phyloP scores from a whole-genome alignment of 1,140 invertebrate genomes.

The Cotesia typhae region DNA sequence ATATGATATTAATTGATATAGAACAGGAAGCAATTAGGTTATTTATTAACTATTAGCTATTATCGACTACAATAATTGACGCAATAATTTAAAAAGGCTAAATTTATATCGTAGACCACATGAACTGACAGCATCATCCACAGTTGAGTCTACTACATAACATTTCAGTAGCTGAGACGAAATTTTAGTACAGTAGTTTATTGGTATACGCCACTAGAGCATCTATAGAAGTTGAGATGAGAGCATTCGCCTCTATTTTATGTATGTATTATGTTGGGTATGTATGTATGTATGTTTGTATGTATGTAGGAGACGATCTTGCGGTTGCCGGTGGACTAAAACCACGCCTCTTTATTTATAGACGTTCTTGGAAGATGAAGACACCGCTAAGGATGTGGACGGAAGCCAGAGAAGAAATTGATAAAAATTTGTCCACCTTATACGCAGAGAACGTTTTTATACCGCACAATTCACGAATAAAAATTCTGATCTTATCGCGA shows the following conservation, averaged over 20 bases:
- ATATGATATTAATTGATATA: not conserved
- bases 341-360: constrained; percentile 37
- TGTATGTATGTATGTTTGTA: not conserved
- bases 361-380: constrained; percentile 33
- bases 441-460: not conserved
- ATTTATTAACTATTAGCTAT: constrained; percentile 4
- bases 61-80: constrained; percentile 7
- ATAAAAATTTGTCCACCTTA: constrained; percentile 13
- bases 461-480: not conserved
- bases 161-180: too few relatives aligned
- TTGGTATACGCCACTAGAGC: not conserved
- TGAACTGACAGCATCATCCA: constrained; percentile 3
- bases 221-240: not conserved
- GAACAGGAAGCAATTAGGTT: constrained; percentile 11
- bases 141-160: too few relatives aligned
- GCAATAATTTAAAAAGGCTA: not conserved
- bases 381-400: constrained; percentile 26
- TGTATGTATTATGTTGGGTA: too few relatives aligned
- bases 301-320: constrained; percentile 6
- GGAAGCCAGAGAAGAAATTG: constrained; percentile 31
- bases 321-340: not conserved
- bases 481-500: not conserved
- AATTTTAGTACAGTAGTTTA: constrained; percentile 3
- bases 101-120: constrained; percentile 8
- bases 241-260: constrained; percentile 21